phyloP scores from a whole-genome alignment of 2,113 vertebrate species.

The Tiliqua scincoides region DNA sequence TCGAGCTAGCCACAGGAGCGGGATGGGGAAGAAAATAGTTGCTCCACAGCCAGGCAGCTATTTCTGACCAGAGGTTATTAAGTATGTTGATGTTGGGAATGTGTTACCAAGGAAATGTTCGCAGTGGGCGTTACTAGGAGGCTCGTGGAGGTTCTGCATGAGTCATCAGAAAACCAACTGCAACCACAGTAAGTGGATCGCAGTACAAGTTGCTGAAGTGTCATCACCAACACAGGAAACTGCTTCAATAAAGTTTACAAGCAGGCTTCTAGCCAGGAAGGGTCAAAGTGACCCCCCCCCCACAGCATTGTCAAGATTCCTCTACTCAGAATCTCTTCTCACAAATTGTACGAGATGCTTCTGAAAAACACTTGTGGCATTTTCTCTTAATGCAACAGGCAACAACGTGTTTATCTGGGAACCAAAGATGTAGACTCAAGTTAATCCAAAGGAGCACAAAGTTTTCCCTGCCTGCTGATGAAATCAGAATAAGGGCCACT shows the following conservation, averaged over 20 bases:
- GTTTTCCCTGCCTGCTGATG: background rate
- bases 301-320: background rate
- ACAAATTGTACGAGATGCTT: background rate
- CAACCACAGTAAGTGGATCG: background rate
- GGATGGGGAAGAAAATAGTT: background rate
- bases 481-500: background rate
- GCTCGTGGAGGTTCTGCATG: background rate
- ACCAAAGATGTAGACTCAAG: background rate
- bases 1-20: background rate
- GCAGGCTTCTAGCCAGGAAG: background rate
- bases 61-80: constrained; percentile 10
- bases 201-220: background rate
- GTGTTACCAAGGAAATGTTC: constrained; percentile 21
- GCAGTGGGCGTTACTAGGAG: background rate
- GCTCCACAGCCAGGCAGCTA: background rate
- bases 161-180: constrained; percentile 10
- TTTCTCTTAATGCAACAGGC: background rate
- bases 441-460: background rate
- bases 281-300: too few species aligned
- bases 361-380: background rate
- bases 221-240: background rate
- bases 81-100: background rate
- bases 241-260: background rate
- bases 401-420: background rate
- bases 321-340: background rate